phyloP scores from a whole-genome alignment of 2,888 invertebrate species.

The Taphrorychus bicolor region DNA sequence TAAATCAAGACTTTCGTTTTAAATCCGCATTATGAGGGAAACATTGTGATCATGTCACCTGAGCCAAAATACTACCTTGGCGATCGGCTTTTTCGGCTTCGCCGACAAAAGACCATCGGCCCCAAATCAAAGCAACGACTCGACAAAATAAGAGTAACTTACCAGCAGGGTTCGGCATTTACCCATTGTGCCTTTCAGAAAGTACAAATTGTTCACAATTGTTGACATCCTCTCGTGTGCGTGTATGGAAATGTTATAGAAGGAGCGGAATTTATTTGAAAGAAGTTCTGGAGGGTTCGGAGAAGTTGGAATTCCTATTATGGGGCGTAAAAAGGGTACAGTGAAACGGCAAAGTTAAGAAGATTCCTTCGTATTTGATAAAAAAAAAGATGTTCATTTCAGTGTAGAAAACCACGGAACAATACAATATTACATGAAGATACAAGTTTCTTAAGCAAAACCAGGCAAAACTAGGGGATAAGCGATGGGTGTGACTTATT shows the following conservation, averaged over 20 bases:
- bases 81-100: slow-evolving; percentile 17
- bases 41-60: slow-evolving; percentile 35
- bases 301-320: slow-evolving; percentile 25
- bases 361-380: too few species aligned
- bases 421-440: too few species aligned
- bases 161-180: slow-evolving; percentile 21
- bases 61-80: slow-evolving; percentile 36
- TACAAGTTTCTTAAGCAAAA: too few species aligned
- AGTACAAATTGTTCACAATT: slow-evolving; percentile 38
- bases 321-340: too few species aligned
- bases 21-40: slow-evolving; percentile 33
- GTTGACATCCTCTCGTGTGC: slow-evolving; percentile 29
- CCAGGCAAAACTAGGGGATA: too few species aligned
- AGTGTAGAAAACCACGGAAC: too few species aligned
- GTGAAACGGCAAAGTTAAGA: too few species aligned
- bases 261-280: slow-evolving; percentile 19
- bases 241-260: slow-evolving; percentile 15
- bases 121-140: slow-evolving; percentile 19
- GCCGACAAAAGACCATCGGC: slow-evolving; percentile 31
- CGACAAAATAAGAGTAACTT: slow-evolving; percentile 31
- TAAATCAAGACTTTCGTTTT: slow-evolving; percentile 38
- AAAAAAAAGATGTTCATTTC: too few species aligned
- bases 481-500: too few species aligned
- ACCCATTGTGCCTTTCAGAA: slow-evolving; percentile 22
- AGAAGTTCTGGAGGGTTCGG: slow-evolving; percentile 16